Conservation (phyloP, 2,888 invertebrate genomes). For the Caenorhabditis zanzibari region DNA sequence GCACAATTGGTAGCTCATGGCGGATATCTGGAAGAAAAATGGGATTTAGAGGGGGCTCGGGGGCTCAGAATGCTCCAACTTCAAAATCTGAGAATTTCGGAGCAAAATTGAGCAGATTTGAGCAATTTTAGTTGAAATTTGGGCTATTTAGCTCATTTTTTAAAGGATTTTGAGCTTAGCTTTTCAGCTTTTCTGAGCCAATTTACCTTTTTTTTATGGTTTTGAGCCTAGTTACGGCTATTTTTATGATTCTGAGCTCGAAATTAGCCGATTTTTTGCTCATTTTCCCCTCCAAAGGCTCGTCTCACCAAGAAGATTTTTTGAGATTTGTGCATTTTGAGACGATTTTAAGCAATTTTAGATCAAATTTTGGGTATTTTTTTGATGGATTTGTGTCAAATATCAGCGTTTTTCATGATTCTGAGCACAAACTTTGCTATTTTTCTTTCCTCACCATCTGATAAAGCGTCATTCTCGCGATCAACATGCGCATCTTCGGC, state of each 20-base stretch:
- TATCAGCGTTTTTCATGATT: background rate
- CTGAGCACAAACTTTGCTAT: background rate
- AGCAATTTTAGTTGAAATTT: too few relatives aligned
- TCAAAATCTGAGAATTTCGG: too few relatives aligned
- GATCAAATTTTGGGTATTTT: too few relatives aligned
- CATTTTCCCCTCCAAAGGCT: background rate
- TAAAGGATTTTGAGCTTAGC: background rate
- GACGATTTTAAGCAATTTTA: constrained; percentile 5
- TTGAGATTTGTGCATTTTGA: constrained; percentile 43
- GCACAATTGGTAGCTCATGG: background rate
- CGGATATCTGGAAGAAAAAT: background rate
- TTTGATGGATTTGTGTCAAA: too few relatives aligned
- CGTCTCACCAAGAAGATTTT: background rate
- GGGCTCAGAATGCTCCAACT: too few relatives aligned
- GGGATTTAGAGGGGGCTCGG: too few relatives aligned
- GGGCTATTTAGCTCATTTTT: too few relatives aligned
- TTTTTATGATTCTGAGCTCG: background rate
- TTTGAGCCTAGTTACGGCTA: too few relatives aligned
- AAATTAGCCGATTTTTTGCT: background rate
- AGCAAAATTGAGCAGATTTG: too few relatives aligned
- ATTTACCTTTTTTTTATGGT: too few relatives aligned
- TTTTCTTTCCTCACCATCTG: constrained; percentile 22
- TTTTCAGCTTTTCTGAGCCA: background rate
- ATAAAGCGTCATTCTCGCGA: constrained; percentile 9
- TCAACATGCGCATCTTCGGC: constrained; percentile 6